Percentiles rank a stretch among this genome's conserved stretches.
phyloP scores from a whole-genome alignment of 2,113 vertebrate genomes.

The Butorides virescens region DNA sequence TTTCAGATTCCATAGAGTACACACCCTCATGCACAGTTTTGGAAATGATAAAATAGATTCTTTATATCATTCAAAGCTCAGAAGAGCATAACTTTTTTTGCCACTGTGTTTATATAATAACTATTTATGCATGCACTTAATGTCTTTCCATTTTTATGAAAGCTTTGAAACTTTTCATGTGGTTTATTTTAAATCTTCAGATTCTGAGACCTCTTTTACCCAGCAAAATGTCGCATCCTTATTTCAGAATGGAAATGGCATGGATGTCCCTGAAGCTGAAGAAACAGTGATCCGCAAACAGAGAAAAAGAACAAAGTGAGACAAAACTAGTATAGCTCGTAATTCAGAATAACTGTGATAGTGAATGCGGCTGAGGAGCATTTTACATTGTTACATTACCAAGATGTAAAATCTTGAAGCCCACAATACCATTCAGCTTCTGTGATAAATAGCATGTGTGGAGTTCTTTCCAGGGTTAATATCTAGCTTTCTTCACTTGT shows the following conservation, averaged over 20 bases:
- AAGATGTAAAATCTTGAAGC: not conserved
- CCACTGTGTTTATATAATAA: not conserved
- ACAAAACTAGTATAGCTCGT: not conserved
- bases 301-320: constrained; percentile 87
- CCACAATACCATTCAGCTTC: not conserved
- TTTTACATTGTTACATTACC: not conserved
- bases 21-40: not conserved
- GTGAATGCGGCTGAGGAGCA: not conserved
- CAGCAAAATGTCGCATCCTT: constrained; percentile 69
- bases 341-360: not conserved
- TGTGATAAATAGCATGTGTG: not conserved
- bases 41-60: not conserved
- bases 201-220: constrained; percentile 75
- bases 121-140: not conserved
- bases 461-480: not conserved
- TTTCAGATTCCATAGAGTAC: not conserved
- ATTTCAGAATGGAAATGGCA: constrained; percentile 81
- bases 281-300: constrained; percentile 80
- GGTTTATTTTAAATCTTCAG: constrained; percentile 63
- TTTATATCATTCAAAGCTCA: not conserved
- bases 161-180: not conserved
- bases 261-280: constrained; percentile 75
- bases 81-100: not conserved
- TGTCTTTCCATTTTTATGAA: not conserved
- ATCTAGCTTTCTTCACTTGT: not conserved